Percentiles rank a stretch among this genome's conserved stretches.
Conservation (phyloP, 2,113 vertebrate species). For the Pungitius pungitius region DNA sequence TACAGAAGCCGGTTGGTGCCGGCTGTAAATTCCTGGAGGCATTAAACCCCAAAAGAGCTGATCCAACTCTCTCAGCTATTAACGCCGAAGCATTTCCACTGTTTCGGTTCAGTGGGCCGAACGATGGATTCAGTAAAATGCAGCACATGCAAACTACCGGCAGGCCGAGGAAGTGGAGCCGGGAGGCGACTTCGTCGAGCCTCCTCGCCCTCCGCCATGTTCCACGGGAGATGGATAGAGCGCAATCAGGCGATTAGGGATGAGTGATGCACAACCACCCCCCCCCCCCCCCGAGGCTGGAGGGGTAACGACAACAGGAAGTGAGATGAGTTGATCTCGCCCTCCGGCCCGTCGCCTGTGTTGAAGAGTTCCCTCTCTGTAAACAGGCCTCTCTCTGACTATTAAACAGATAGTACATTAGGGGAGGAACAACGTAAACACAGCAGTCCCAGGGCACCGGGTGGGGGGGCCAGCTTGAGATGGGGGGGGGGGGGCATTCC, state of each 20-base stretch:
- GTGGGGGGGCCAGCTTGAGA: background rate
- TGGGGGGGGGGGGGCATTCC: conserved; percentile 44
- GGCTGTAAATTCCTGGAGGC: conserved; percentile 34
- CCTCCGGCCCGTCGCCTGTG: conserved; percentile 72
- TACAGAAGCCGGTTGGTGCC: too few species aligned
- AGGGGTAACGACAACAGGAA: conserved; percentile 78
- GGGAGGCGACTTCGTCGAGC: conserved; percentile 41
- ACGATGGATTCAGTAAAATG: conserved; percentile 67
- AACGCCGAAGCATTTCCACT: conserved; percentile 60
- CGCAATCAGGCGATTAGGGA: conserved; percentile 50
- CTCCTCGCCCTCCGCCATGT: conserved; percentile 46
- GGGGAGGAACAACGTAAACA: conserved; percentile 76
- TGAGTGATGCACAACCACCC: conserved; percentile 62
- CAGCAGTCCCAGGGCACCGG: conserved; percentile 67
- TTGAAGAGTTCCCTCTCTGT: conserved; percentile 68
- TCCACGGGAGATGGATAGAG: conserved; percentile 42
- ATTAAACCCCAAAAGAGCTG: conserved; percentile 49
- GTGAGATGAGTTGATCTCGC: conserved; percentile 70
- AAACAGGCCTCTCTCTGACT: conserved; percentile 75
- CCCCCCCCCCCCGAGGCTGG: background rate
- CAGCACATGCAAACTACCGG: conserved; percentile 65
- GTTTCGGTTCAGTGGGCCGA: conserved; percentile 69
- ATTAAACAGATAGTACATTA: conserved; percentile 81
- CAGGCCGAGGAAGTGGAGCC: conserved; percentile 47
- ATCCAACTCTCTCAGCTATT: conserved; percentile 63